These are phyloP conservation scores for Sinonovacula constricta DNA, from an alignment of 1,140 invertebrate species.

Conservation along the genomic window DNA sequence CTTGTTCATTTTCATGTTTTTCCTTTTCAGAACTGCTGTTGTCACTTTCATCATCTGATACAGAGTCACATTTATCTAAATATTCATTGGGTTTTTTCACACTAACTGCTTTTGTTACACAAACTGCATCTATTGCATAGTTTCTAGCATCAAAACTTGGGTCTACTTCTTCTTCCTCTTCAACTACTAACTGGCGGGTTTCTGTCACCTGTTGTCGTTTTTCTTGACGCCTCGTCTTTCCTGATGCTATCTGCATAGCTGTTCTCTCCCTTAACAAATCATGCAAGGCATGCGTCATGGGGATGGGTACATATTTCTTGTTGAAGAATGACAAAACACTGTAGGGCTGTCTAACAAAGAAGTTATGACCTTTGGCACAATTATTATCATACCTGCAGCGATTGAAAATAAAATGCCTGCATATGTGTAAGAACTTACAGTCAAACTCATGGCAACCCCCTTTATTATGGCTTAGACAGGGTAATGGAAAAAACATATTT, in stretches of 20 bases:
- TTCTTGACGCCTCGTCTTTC: neutral
- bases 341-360: constrained; percentile 18
- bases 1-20: constrained; percentile 39
- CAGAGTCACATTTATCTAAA: constrained; percentile 16
- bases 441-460: constrained; percentile 6
- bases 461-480: too few species aligned
- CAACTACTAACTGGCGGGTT: neutral
- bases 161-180: constrained; percentile 6
- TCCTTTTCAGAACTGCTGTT: constrained; percentile 43
- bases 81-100: constrained; percentile 10
- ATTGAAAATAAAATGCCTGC: constrained; percentile 13
- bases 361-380: constrained; percentile 27
- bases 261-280: neutral
- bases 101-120: neutral
- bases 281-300: neutral
- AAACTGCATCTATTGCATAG: constrained; percentile 1
- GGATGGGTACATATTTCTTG: neutral
- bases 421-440: constrained; percentile 26
- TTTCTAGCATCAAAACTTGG: constrained; percentile 40
- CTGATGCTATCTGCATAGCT: neutral
- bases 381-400: constrained; percentile 22
- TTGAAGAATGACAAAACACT: constrained; percentile 3
- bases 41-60: constrained; percentile 35
- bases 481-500: too few species aligned
- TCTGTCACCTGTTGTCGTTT: neutral